phyloP scores from a whole-genome alignment of 2,888 invertebrate species.

The Ornithoptera priamus region DNA sequence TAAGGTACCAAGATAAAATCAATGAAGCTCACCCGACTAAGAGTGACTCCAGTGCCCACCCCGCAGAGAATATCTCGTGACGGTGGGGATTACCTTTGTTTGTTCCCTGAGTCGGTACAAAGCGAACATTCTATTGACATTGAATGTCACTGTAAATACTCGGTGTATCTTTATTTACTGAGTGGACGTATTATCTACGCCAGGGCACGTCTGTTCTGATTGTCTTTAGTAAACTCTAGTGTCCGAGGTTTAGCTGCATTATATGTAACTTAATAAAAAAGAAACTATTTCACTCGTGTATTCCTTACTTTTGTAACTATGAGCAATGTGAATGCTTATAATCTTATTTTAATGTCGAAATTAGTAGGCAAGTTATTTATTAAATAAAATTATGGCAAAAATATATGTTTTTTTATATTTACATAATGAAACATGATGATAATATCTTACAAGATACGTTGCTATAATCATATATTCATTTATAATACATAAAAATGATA shows the following conservation, averaged over 20 bases:
- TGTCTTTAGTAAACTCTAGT: conserved; percentile 14
- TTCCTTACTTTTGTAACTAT: too few relatives aligned
- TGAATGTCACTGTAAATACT: conserved; percentile 71
- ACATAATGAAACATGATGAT: too few relatives aligned
- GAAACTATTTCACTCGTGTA: too few relatives aligned
- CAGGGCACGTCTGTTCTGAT: conserved; percentile 23
- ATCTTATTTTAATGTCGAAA: too few relatives aligned
- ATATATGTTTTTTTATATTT: too few relatives aligned
- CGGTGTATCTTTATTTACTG: conserved; percentile 72
- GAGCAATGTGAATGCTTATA: too few relatives aligned
- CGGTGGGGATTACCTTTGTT: conserved; percentile 62
- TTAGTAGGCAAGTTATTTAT: too few relatives aligned
- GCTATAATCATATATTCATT: too few relatives aligned
- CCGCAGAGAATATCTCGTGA: conserved; percentile 35
- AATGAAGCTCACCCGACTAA: conserved; percentile 28
- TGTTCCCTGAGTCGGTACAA: conserved; percentile 65
- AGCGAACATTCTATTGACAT: conserved; percentile 74
- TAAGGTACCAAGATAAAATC: conserved; percentile 30
- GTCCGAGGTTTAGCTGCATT: neutral
- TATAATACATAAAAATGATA: neutral
- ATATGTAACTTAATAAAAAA: neutral
- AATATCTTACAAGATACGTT: too few relatives aligned
- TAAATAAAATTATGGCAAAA: too few relatives aligned
- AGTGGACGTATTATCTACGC: conserved; percentile 56
- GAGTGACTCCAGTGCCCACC: conserved; percentile 34